These are phyloP conservation scores for Scolopax mira DNA, from an alignment of 2,113 vertebrate genomes.

Conservation along the genomic window DNA sequence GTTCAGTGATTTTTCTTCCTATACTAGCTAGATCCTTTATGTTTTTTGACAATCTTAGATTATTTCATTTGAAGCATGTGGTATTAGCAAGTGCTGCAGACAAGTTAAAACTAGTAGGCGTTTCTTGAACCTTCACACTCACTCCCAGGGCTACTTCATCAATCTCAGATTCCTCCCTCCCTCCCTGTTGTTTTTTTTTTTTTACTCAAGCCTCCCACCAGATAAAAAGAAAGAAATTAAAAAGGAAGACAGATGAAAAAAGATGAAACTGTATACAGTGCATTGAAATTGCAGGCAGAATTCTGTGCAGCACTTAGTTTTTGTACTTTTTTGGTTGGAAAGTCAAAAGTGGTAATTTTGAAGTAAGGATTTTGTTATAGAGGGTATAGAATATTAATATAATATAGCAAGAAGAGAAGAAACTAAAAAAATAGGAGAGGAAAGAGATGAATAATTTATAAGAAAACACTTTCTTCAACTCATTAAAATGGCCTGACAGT, in stretches of 20 bases:
- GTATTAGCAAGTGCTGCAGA: not conserved
- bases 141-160: not conserved
- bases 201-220: not conserved
- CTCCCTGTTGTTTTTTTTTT: not conserved
- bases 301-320: not conserved
- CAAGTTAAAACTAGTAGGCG: not conserved
- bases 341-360: not conserved
- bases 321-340: not conserved
- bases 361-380: not conserved
- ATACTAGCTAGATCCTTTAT: not conserved
- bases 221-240: not conserved
- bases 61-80: not conserved
- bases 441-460: conserved; percentile 59
- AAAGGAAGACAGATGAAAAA: not conserved
- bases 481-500: conserved; percentile 53
- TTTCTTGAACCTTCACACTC: not conserved
- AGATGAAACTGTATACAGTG: not conserved
- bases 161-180: not conserved
- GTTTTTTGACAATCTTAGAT: not conserved
- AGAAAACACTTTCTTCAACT: conserved; percentile 48
- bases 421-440: not conserved
- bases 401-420: conserved; percentile 1
- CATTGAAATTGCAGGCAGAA: not conserved
- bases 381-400: not conserved
- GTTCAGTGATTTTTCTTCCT: conserved; percentile 11